These are phyloP conservation scores for Cheilosia impressa DNA, from an alignment of 2,888 invertebrate genomes.

Conservation along the genomic window DNA sequence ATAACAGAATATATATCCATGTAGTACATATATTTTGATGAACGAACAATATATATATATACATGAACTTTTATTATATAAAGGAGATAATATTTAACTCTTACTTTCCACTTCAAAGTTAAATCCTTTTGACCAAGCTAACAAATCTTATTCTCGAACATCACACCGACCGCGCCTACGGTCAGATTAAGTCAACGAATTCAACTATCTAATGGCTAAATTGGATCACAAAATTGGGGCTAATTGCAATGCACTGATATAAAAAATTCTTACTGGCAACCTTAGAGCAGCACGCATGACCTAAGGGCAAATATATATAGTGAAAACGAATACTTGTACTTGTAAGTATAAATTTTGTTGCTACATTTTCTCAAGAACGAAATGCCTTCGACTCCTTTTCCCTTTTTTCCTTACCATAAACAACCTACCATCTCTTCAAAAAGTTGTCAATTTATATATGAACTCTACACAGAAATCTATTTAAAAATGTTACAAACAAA, in stretches of 20 bases:
- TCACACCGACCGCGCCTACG: conserved; percentile 11
- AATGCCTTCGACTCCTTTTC: not conserved
- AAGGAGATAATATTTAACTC: conserved; percentile 22
- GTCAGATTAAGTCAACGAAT: not conserved
- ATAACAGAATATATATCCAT: conserved; percentile 21
- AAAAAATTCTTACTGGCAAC: conserved; percentile 7
- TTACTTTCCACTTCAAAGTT: not conserved
- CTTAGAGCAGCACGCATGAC: conserved; percentile 17
- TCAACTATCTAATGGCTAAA: conserved; percentile 3
- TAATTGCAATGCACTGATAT: conserved; percentile 59
- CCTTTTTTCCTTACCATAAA: not conserved
- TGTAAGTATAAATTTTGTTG: conserved; percentile 49
- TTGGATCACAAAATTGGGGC: conserved; percentile 33
- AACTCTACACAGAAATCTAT: conserved; percentile 15
- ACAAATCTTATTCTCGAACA: conserved; percentile 31
- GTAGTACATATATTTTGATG: conserved; percentile 68
- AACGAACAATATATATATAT: conserved; percentile 46
- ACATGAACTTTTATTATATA: not conserved
- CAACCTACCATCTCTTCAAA: no score
- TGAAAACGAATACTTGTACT: conserved; percentile 50
- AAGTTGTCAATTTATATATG: conserved; percentile 63
- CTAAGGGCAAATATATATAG: conserved; percentile 13
- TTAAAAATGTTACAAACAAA: no score
- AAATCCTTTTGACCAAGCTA: conserved; percentile 46
- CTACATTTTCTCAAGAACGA: not conserved